Conservation (phyloP, 2,113 vertebrate genomes). For the Gymnogyps californianus region DNA sequence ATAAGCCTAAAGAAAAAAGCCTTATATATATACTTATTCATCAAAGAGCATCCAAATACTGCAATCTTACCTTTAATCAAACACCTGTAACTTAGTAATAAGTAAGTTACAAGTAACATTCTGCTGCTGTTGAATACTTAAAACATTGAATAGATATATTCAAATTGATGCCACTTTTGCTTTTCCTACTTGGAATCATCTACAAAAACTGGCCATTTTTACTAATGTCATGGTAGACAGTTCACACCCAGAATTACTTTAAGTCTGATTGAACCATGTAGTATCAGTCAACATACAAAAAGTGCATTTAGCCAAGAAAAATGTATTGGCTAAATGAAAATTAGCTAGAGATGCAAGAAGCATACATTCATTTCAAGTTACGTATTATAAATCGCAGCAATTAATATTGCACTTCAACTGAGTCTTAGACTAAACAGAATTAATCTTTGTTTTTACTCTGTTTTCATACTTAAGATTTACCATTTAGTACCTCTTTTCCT, state of each 20-base stretch:
- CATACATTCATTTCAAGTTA: not conserved
- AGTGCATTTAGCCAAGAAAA: not conserved
- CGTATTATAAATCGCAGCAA: not conserved
- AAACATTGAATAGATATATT: not conserved
- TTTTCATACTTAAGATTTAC: not conserved
- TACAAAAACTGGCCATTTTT: not conserved
- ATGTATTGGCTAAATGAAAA: not conserved
- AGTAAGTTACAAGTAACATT: not conserved
- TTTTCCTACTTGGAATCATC: not conserved
- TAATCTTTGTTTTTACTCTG: not conserved
- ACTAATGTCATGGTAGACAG: not conserved
- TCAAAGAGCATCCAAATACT: not conserved
- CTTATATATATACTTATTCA: not conserved
- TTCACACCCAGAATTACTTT: not conserved
- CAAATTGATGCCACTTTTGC: not conserved
- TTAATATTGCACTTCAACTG: not conserved
- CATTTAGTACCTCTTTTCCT: not conserved
- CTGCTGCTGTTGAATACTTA: not conserved
- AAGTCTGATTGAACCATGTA: not conserved
- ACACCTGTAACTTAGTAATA: not conserved
- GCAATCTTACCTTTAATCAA: not conserved
- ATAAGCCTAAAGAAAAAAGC: not conserved
- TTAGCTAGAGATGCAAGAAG: not conserved
- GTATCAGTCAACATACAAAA: not conserved
- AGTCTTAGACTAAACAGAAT: not conserved